These are phyloP conservation scores for Sweltsa coloradensis DNA, from an alignment of 1,140 invertebrate species.

Conservation along the genomic window DNA sequence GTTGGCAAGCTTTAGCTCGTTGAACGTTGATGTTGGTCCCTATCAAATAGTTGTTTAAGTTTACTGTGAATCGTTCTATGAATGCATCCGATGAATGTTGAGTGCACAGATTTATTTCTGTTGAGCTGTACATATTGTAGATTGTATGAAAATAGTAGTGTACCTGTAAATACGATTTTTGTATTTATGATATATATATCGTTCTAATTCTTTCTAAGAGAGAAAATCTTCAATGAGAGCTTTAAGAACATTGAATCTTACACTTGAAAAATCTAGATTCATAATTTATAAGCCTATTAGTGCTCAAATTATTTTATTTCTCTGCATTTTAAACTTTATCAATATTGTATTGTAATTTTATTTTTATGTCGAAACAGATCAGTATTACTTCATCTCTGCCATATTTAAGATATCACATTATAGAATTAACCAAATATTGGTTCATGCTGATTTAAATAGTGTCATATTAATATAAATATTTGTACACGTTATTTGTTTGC, in stretches of 20 bases:
- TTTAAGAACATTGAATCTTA: background rate
- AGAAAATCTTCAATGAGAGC: background rate
- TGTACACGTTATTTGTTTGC: no score
- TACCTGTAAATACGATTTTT: constrained; percentile 5
- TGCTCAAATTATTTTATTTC: background rate
- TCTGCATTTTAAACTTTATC: background rate
- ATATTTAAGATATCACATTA: no score
- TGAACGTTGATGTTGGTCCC: background rate
- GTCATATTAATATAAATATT: no score
- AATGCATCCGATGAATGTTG: background rate
- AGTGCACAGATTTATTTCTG: background rate
- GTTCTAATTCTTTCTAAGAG: background rate
- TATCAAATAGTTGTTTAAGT: background rate
- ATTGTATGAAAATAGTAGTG: constrained; percentile 1
- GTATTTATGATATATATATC: constrained; percentile 7
- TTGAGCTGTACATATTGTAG: constrained; percentile 7
- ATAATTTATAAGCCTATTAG: background rate
- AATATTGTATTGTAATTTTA: background rate
- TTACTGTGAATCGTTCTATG: background rate
- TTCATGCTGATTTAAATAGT: no score
- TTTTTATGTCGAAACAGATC: constrained; percentile 2
- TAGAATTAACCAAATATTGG: no score
- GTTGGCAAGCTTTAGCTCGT: background rate
- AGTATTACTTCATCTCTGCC: constrained; percentile 4
- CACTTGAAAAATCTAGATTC: background rate